Percentiles rank a stretch among this genome's conserved stretches.
phyloP scores from a whole-genome alignment of 2,888 invertebrate species.

The Alsophila aescularia region DNA sequence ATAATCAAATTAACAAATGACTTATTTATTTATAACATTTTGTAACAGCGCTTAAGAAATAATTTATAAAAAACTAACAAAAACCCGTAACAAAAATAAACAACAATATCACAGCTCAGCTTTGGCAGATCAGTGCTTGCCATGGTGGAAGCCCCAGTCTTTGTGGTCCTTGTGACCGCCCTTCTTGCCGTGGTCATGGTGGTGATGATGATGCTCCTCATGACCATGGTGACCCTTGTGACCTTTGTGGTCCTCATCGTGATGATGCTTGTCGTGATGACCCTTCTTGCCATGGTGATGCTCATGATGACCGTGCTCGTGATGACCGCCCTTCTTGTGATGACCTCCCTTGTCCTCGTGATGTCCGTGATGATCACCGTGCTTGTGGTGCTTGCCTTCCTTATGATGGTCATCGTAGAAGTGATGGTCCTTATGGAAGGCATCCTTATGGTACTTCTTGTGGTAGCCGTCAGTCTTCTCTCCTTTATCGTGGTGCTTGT shows the following conservation, averaged over 20 bases:
- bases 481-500: constrained; percentile 77
- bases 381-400: constrained; percentile 79
- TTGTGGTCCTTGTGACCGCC: constrained; percentile 76
- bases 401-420: constrained; percentile 78
- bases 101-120: constrained; percentile 67
- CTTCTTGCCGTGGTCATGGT: constrained; percentile 80
- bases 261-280: constrained; percentile 77
- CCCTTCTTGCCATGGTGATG: constrained; percentile 76
- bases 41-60: constrained; percentile 43
- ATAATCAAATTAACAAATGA: constrained; percentile 18
- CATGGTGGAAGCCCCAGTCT: constrained; percentile 77
- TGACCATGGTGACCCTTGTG: constrained; percentile 80
- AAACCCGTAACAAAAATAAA: constrained; percentile 55
- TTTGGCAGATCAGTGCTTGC: constrained; percentile 70
- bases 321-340: constrained; percentile 79
- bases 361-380: constrained; percentile 76
- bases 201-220: constrained; percentile 77
- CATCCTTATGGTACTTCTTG: constrained; percentile 79
- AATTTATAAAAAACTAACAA: constrained; percentile 57
- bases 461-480: constrained; percentile 76
- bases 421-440: constrained; percentile 79
- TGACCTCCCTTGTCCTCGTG: constrained; percentile 72
- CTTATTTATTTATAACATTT: constrained; percentile 39
- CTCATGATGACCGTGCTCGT: constrained; percentile 74
- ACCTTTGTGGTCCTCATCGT: constrained; percentile 76